phyloP scores from a whole-genome alignment of 2,797 vertebrate species.

The Ceryle rudis region DNA sequence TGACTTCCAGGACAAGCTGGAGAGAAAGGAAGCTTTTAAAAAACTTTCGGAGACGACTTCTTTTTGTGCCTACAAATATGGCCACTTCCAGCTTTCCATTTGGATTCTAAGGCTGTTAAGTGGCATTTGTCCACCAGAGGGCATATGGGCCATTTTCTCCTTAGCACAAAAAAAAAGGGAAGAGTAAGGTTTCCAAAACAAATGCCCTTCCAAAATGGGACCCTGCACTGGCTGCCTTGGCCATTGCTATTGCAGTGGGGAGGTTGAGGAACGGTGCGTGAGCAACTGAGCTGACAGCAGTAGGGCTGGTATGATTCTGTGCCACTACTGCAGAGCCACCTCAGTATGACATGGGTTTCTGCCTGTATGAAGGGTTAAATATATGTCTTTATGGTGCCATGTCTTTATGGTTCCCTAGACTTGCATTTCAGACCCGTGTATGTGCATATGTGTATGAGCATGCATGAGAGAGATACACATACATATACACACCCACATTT shows the following conservation, averaged over 20 bases:
- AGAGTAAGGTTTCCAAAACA: background rate
- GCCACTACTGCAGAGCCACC: background rate
- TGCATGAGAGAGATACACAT: background rate
- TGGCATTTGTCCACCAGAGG: constrained; percentile 72
- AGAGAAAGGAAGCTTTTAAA: background rate
- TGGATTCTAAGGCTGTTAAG: constrained; percentile 19
- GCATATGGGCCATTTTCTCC: constrained; percentile 54
- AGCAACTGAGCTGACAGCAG: background rate
- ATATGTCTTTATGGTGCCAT: background rate
- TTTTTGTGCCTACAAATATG: constrained; percentile 25
- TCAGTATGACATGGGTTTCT: accelerated
- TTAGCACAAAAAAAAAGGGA: background rate
- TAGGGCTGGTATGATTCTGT: background rate
- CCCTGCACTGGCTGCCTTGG: background rate
- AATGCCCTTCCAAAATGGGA: background rate
- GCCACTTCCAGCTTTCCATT: constrained; percentile 17
- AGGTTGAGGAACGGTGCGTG: background rate
- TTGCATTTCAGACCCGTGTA: background rate
- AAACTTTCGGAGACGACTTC: accelerated
- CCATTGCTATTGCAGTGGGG: background rate
- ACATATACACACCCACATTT: background rate
- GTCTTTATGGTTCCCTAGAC: background rate
- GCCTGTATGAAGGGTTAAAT: background rate
- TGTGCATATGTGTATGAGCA: background rate
- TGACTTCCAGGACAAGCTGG: background rate